These are phyloP conservation scores for Anaspis maculata DNA, from an alignment of 2,888 invertebrate genomes.

Conservation along the genomic window DNA sequence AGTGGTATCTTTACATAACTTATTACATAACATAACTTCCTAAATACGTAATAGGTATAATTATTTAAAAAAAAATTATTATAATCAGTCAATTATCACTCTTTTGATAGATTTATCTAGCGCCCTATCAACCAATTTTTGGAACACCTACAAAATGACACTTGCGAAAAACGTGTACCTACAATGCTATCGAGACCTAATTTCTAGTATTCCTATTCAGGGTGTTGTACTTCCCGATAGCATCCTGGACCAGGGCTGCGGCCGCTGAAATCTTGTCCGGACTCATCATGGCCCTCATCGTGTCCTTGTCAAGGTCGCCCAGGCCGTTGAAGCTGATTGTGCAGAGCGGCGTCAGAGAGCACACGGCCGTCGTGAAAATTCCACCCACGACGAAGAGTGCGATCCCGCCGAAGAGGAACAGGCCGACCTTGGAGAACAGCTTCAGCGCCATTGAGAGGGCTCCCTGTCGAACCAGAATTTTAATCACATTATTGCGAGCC, in stretches of 20 bases:
- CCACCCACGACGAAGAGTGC: slow-evolving; percentile 46
- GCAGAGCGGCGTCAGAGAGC: slow-evolving; percentile 56
- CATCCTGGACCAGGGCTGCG: slow-evolving; percentile 52
- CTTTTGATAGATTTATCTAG: too few species aligned
- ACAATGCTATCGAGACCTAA: too few species aligned
- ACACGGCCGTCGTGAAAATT: slow-evolving; percentile 50
- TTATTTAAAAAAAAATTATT: too few species aligned
- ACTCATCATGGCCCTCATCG: slow-evolving; percentile 51
- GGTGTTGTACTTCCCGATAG: slow-evolving; percentile 51
- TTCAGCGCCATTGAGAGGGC: slow-evolving; percentile 27
- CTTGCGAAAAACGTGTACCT: too few species aligned
- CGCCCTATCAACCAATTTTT: too few species aligned
- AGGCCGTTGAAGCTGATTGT: slow-evolving; percentile 47
- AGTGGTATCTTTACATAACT: too few species aligned
- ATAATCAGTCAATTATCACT: too few species aligned
- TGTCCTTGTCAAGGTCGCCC: slow-evolving; percentile 36
- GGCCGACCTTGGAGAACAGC: slow-evolving; percentile 40
- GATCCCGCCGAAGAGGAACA: slow-evolving; percentile 41
- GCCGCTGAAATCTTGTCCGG: slow-evolving; percentile 52
- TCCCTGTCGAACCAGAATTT: slow-evolving; percentile 24
- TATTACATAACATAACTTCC: too few species aligned
- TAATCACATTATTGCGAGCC: neutral
- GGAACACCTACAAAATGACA: too few species aligned
- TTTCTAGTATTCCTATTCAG: slow-evolving; percentile 28
- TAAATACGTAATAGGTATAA: too few species aligned